These are phyloP conservation scores for Trachurus trachurus DNA, from an alignment of 2,797 vertebrate species.

Conservation along the genomic window DNA sequence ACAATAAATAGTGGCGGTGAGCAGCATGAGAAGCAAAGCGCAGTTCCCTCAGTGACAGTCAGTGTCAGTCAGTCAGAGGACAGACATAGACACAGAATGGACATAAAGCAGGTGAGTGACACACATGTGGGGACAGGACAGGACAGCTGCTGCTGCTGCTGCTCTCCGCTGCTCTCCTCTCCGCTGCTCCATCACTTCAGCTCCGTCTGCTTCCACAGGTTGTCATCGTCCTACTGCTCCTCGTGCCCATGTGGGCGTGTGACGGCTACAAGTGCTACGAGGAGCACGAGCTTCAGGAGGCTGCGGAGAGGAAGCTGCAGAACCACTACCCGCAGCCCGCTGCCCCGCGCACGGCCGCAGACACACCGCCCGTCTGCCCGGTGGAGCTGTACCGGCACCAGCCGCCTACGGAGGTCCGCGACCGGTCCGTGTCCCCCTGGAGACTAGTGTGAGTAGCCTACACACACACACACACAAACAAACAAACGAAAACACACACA, in stretches of 20 bases:
- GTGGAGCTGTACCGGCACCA: constrained; percentile 32
- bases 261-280: constrained; percentile 34
- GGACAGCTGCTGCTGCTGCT: background rate
- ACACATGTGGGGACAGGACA: background rate
- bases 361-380: constrained; percentile 25
- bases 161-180: background rate
- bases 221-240: constrained; percentile 45
- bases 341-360: accelerated
- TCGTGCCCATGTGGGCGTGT: background rate
- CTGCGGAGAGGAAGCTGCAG: constrained; percentile 29
- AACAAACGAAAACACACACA: too few relatives aligned
- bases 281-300: background rate
- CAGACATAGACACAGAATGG: constrained; percentile 28
- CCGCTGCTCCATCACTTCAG: background rate
- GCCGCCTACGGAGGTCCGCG: background rate
- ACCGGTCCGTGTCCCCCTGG: constrained; percentile 92
- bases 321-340: background rate
- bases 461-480: too few relatives aligned
- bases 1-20: constrained; percentile 1
- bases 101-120: constrained; percentile 46
- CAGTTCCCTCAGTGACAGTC: background rate
- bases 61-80: background rate
- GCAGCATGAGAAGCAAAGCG: background rate
- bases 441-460: constrained; percentile 82
- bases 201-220: constrained; percentile 59